These are phyloP conservation scores for Andrena bicolor DNA, from an alignment of 2,888 invertebrate genomes.

Conservation along the genomic window DNA sequence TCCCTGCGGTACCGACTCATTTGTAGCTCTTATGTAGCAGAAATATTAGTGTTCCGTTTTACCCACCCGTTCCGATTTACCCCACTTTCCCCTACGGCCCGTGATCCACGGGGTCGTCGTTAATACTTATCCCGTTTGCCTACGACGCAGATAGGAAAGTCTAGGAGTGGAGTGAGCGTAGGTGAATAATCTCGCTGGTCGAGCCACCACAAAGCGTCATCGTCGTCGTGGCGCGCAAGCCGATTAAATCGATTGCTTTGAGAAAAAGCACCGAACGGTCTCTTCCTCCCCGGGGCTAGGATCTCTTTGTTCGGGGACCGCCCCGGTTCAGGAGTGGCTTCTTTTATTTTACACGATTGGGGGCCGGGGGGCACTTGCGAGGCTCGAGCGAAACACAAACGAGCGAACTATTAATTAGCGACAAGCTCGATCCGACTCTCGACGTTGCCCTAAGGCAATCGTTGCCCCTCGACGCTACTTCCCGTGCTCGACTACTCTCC, in stretches of 20 bases:
- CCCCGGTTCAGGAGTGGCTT: slow-evolving; percentile 29
- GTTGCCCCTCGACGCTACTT: no score
- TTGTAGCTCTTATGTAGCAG: no score
- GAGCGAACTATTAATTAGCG: slow-evolving; percentile 36
- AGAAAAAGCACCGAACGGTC: slow-evolving; percentile 14
- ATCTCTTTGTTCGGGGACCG: slow-evolving; percentile 31
- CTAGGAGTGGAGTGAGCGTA: slow-evolving; percentile 4
- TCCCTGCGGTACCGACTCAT: no score
- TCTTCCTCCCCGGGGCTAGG: slow-evolving; percentile 5
- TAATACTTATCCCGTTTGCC: no score
- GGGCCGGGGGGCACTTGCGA: neutral
- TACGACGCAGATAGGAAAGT: no score
- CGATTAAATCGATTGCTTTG: slow-evolving; percentile 59
- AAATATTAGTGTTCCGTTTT: no score
- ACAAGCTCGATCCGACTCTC: slow-evolving; percentile 6
- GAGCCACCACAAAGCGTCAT: slow-evolving; percentile 18
- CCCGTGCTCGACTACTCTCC: slow-evolving; percentile 2
- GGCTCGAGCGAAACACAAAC: slow-evolving; percentile 23
- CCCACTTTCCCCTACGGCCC: no score
- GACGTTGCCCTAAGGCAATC: neutral
- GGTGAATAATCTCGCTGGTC: slow-evolving; percentile 41
- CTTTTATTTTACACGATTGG: slow-evolving; percentile 20
- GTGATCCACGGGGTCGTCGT: no score
- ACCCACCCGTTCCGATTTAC: no score
- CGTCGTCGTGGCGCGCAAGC: slow-evolving; percentile 34